phyloP scores from a whole-genome alignment of 2,797 vertebrate species.

The Gallirallus australis region DNA sequence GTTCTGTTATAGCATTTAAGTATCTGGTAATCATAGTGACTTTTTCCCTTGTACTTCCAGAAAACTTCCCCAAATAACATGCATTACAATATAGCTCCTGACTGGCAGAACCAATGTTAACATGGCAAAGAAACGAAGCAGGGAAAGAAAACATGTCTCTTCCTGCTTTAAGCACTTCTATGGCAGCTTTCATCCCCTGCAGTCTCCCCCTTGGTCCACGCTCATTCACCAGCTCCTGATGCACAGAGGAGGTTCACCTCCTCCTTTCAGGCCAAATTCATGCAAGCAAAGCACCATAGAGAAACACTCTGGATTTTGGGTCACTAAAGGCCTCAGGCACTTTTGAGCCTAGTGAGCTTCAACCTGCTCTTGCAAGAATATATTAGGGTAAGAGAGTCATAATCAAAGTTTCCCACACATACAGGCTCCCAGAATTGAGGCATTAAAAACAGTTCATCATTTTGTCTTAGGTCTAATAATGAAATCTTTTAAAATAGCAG shows the following conservation, averaged over 20 bases:
- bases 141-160: background rate
- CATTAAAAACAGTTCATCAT: background rate
- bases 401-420: background rate
- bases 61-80: conserved; percentile 6
- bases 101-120: background rate
- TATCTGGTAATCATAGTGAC: background rate
- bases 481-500: background rate
- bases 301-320: background rate
- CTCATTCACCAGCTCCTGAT: background rate
- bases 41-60: background rate
- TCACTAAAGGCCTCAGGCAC: background rate
- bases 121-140: fast-evolving
- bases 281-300: background rate
- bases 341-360: background rate
- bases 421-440: background rate
- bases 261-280: background rate
- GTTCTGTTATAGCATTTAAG: conserved; percentile 33
- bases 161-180: background rate
- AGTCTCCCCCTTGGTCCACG: background rate
- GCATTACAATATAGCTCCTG: fast-evolving
- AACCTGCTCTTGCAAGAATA: conserved; percentile 5
- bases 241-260: background rate
- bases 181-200: background rate
- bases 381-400: background rate
- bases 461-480: background rate